These are phyloP conservation scores for Emmelina monodactyla DNA, from an alignment of 2,888 invertebrate genomes.

Conservation along the genomic window DNA sequence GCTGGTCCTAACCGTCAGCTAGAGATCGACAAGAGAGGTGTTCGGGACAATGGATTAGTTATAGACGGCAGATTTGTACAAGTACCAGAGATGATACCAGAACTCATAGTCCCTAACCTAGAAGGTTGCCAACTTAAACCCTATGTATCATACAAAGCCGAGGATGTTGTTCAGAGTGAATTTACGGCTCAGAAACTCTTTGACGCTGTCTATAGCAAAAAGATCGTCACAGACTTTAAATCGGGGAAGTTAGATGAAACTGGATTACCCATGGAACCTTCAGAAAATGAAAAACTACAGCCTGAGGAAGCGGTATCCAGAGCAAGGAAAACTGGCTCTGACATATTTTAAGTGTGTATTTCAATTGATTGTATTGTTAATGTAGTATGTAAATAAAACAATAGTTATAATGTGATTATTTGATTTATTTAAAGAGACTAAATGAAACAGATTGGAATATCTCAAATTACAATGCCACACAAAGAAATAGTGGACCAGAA, in stretches of 20 bases:
- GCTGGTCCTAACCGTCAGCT: slow-evolving; percentile 68
- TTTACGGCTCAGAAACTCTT: slow-evolving; percentile 87
- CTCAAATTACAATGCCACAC: no score
- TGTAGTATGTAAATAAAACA: no score
- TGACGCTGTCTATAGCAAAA: slow-evolving; percentile 78
- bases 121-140: slow-evolving; percentile 86
- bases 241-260: slow-evolving; percentile 72
- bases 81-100: slow-evolving; percentile 90
- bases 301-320: slow-evolving; percentile 74
- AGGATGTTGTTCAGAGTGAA: slow-evolving; percentile 78
- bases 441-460: no score
- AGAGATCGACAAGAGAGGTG: slow-evolving; percentile 75
- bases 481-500: no score
- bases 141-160: slow-evolving; percentile 89
- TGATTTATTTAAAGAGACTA: no score
- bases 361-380: slow-evolving; percentile 8
- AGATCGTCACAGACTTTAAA: slow-evolving; percentile 80
- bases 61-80: slow-evolving; percentile 63
- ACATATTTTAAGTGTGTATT: slow-evolving; percentile 80
- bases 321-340: slow-evolving; percentile 81
- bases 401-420: no score
- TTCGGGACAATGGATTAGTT: slow-evolving; percentile 69
- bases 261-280: slow-evolving; percentile 76
- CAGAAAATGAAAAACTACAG: slow-evolving; percentile 73
- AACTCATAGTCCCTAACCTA: slow-evolving; percentile 91